These are phyloP conservation scores for Euschistus heros DNA, from an alignment of 1,140 invertebrate genomes.

Conservation along the genomic window DNA sequence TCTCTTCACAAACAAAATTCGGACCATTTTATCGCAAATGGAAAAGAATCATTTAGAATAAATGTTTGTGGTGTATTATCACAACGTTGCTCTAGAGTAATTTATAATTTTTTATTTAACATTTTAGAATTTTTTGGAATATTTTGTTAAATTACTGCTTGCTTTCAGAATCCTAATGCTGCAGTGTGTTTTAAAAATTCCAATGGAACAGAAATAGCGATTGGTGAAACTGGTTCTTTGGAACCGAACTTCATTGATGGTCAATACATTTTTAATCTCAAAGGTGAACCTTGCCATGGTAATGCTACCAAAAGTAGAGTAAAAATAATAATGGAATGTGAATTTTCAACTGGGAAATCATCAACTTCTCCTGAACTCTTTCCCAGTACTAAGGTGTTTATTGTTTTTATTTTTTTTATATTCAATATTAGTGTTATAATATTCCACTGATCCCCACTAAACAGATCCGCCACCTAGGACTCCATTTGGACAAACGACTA, in stretches of 20 bases:
- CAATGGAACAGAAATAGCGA: background rate
- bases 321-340: background rate
- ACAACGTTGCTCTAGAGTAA: background rate
- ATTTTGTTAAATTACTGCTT: too few relatives aligned
- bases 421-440: background rate
- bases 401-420: background rate
- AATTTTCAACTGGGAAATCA: background rate
- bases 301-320: background rate
- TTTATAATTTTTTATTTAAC: background rate
- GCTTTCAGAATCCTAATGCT: background rate
- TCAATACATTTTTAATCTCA: background rate
- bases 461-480: too few relatives aligned
- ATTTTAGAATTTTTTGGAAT: background rate
- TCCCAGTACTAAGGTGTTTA: background rate
- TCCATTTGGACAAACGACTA: too few relatives aligned
- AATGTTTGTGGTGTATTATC: conserved; percentile 2
- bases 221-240: background rate
- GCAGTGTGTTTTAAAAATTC: background rate
- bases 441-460: too few relatives aligned
- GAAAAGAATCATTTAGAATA: conserved; percentile 1
- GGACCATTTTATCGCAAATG: background rate
- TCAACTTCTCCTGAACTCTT: background rate
- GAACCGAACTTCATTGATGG: background rate
- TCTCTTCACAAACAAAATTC: background rate
- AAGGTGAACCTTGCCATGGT: conserved; percentile 1